Conservation (phyloP, 2,888 invertebrate genomes). For the Perdita meconis region DNA sequence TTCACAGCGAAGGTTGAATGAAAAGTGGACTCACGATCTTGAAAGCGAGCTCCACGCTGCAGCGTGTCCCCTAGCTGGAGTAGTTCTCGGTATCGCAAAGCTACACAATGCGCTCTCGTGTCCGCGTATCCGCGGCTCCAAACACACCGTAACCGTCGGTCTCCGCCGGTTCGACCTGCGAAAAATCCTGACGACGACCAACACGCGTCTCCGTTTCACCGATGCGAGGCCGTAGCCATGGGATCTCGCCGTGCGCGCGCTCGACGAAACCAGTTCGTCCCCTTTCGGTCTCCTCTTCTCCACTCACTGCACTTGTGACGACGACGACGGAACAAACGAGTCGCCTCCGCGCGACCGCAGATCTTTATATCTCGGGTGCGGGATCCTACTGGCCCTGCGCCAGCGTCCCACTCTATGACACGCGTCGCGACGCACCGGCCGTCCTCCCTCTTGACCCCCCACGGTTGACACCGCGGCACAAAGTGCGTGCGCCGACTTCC, state of each 20-base stretch:
- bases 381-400: slow-evolving; percentile 72
- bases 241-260: no score
- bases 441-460: slow-evolving; percentile 24
- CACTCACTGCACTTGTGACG: slow-evolving; percentile 77
- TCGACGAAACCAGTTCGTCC: slow-evolving; percentile 12
- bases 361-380: slow-evolving; percentile 70
- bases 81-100: no score
- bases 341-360: slow-evolving; percentile 60
- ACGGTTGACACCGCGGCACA: slow-evolving; percentile 22
- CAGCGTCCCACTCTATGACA: slow-evolving; percentile 64
- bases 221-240: slow-evolving; percentile 31
- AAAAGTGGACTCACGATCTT: slow-evolving; percentile 57
- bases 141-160: slow-evolving; percentile 25
- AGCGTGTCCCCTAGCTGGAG: slow-evolving; percentile 19
- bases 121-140: slow-evolving; percentile 23
- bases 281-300: neutral
- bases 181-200: slow-evolving; percentile 1
- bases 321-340: slow-evolving; percentile 72
- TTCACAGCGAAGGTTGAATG: slow-evolving; percentile 18
- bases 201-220: slow-evolving; percentile 9
- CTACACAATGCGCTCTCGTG: slow-evolving; percentile 4
- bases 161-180: slow-evolving; percentile 22
- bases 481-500: slow-evolving; percentile 2
- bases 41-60: slow-evolving; percentile 13
- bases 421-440: slow-evolving; percentile 26